A percentile compares a stretch with the other conserved stretches of the same genome.
Conservation (phyloP, 2,888 invertebrate species). For the Drosophila nigricruria region DNA sequence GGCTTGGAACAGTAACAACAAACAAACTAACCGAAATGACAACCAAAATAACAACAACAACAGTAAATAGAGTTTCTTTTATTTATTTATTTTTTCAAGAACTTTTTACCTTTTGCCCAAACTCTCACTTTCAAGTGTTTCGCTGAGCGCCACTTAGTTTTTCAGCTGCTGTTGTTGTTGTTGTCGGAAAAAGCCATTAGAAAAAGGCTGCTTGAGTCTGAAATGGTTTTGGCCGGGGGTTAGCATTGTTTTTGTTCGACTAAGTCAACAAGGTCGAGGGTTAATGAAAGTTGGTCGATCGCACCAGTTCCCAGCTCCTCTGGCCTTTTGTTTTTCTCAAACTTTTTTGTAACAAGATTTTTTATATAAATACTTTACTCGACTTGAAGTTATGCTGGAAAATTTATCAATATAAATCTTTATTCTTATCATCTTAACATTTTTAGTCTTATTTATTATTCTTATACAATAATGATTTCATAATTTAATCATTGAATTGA, state of each 20-base stretch:
- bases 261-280: constrained; percentile 77
- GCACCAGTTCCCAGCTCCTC: constrained; percentile 22
- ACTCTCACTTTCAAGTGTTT: constrained; percentile 74
- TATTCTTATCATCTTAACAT: not conserved
- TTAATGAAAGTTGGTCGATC: constrained; percentile 66
- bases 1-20: constrained; percentile 33
- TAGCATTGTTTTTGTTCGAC: constrained; percentile 70
- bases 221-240: constrained; percentile 48
- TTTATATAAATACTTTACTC: not conserved
- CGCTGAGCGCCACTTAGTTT: constrained; percentile 67
- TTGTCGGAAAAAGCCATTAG: constrained; percentile 66
- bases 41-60: constrained; percentile 39
- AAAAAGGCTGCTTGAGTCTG: constrained; percentile 61
- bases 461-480: not conserved
- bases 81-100: constrained; percentile 77
- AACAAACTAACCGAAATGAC: constrained; percentile 51
- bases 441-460: not conserved
- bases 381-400: constrained; percentile 1
- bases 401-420: no score
- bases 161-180: constrained; percentile 29
- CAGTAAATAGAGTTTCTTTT: constrained; percentile 58
- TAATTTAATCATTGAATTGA: constrained; percentile 59
- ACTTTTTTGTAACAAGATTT: not conserved
- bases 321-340: constrained; percentile 7
- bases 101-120: constrained; percentile 72